A percentile compares a stretch with the other conserved stretches of the same genome.
phyloP scores from a whole-genome alignment of 2,113 vertebrate species.

The Patagioenas fasciata region DNA sequence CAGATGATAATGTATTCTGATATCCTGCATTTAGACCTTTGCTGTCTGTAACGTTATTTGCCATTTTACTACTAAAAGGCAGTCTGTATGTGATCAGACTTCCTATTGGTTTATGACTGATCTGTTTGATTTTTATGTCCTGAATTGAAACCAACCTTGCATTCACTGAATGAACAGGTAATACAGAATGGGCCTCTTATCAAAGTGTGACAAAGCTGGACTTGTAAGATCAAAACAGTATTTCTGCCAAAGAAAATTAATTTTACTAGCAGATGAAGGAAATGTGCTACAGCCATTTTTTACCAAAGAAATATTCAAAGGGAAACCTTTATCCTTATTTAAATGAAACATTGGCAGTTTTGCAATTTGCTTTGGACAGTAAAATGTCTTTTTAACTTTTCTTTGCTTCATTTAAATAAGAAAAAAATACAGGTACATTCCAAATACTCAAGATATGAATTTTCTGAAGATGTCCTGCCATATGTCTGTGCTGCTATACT shows the following conservation, averaged over 20 bases:
- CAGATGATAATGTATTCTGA: neutral
- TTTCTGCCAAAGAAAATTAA: constrained; percentile 9
- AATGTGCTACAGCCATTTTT: neutral
- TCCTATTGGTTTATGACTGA: neutral
- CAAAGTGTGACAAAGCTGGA: neutral
- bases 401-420: neutral
- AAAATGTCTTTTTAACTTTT: neutral
- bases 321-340: neutral
- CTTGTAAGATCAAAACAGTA: neutral
- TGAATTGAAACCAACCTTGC: neutral
- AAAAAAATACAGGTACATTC: neutral
- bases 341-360: neutral
- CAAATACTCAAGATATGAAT: neutral
- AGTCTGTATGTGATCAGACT: neutral
- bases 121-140: neutral
- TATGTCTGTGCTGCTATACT: neutral
- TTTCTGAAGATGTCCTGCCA: neutral
- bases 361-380: neutral
- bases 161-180: neutral
- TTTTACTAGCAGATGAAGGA: neutral
- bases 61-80: neutral
- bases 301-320: constrained; percentile 53
- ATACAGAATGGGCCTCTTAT: neutral
- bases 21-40: neutral
- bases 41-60: neutral